Conservation (phyloP, 35 echinoderm and acorn worm genomes). For the Nesometra sesokonis region DNA sequence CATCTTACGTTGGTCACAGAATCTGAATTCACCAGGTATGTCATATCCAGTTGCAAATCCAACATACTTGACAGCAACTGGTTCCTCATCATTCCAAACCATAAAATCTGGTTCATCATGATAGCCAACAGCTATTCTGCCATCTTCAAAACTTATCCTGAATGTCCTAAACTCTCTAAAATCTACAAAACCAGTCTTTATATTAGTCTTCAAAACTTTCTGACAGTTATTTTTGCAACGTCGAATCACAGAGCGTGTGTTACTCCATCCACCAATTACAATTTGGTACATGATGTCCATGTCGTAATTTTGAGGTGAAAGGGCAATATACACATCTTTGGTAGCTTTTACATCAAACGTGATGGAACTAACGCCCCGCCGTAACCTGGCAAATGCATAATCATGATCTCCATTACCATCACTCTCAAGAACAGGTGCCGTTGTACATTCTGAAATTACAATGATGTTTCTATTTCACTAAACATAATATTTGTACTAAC, state of each 20-base stretch:
- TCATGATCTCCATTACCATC: not conserved
- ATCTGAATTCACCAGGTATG: constrained; percentile 12
- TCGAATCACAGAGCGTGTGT: not conserved
- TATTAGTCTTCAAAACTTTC: not conserved
- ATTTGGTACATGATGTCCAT: constrained; percentile 8
- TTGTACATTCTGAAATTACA: not conserved
- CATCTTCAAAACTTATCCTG: constrained; percentile 5
- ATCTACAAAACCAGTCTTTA: not conserved
- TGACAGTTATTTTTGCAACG: constrained; percentile 1
- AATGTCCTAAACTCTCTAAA: not conserved
- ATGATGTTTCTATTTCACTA: not conserved
- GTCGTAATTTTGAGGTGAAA: not conserved
- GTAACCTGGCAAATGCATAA: not conserved
- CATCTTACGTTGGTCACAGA: constrained; percentile 12
- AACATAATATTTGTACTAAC: too few relatives aligned
- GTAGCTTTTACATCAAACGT: constrained; percentile 11
- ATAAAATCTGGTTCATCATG: constrained; percentile 1
- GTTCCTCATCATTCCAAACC: not conserved
- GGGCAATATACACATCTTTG: constrained; percentile 9
- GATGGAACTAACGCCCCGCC: not conserved
- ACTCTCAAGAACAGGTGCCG: not conserved
- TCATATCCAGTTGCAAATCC: not conserved
- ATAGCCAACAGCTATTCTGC: constrained; percentile 4
- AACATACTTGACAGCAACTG: not conserved
- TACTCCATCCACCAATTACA: constrained; percentile 21